phyloP scores from a whole-genome alignment of 2,113 vertebrate species.

The Lepus americanus region DNA sequence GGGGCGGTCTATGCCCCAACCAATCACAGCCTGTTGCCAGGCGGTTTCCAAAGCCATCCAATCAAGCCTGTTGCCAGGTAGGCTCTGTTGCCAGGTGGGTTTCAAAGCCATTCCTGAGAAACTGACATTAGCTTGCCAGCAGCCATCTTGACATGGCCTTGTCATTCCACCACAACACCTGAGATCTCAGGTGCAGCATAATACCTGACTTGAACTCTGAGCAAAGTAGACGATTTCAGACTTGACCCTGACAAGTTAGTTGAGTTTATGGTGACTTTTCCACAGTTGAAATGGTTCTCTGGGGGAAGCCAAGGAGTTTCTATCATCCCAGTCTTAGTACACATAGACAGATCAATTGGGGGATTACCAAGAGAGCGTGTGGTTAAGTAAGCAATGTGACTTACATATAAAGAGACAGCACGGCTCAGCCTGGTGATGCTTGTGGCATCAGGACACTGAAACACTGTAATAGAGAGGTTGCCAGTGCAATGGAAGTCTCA shows the following conservation, averaged over 20 bases:
- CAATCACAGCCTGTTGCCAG: too few species aligned
- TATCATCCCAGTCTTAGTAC: background rate
- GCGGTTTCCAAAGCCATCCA: too few species aligned
- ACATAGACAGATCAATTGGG: background rate
- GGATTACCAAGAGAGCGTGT: background rate
- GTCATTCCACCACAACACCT: too few species aligned
- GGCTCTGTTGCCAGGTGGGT: too few species aligned
- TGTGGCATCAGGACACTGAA: background rate
- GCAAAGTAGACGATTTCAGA: background rate
- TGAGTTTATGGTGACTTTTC: background rate
- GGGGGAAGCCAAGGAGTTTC: background rate
- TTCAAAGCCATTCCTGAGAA: too few species aligned
- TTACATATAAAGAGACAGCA: background rate
- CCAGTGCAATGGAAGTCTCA: background rate
- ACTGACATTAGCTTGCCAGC: too few species aligned
- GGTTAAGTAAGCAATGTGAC: background rate
- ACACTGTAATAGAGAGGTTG: background rate
- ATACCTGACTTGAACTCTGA: background rate
- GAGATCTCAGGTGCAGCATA: too few species aligned
- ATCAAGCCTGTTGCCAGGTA: too few species aligned
- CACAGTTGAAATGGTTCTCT: background rate
- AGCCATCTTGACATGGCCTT: too few species aligned
- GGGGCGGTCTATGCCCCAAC: too few species aligned
- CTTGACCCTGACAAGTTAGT: background rate
- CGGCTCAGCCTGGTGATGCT: background rate